Conservation (phyloP, 2,113 vertebrate species). For the Solenodon paradoxus region DNA sequence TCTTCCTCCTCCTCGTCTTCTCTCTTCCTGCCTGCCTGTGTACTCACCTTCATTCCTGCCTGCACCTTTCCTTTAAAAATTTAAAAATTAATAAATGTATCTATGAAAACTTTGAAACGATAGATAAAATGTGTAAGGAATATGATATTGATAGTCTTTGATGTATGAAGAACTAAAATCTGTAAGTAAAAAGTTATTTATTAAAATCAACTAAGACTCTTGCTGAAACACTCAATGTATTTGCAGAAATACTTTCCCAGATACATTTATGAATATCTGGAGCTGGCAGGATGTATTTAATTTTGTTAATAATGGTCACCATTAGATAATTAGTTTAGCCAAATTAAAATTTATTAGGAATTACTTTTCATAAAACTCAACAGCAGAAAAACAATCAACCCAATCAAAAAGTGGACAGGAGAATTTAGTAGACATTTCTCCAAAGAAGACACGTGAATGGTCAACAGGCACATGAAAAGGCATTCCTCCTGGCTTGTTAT, state of each 20-base stretch:
- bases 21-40: no score
- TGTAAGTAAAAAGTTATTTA: background rate
- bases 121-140: background rate
- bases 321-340: background rate
- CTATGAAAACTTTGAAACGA: background rate
- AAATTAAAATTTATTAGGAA: constrained; percentile 4
- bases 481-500: no score
- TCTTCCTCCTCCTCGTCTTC: no score
- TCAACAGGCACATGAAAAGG: no score
- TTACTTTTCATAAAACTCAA: no score
- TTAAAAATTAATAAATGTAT: background rate
- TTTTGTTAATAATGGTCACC: background rate
- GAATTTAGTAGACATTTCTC: no score
- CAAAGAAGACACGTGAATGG: no score
- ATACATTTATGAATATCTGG: background rate
- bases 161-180: background rate
- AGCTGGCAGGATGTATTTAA: background rate
- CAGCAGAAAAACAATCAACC: no score
- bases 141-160: background rate
- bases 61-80: no score
- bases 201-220: background rate
- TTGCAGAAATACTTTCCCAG: background rate
- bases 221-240: background rate
- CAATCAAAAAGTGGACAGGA: no score
- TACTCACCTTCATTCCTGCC: no score